Base-by-base conservation (phyloP, 2,888 invertebrate species). In the Agonum fuliginosum region DNA sequence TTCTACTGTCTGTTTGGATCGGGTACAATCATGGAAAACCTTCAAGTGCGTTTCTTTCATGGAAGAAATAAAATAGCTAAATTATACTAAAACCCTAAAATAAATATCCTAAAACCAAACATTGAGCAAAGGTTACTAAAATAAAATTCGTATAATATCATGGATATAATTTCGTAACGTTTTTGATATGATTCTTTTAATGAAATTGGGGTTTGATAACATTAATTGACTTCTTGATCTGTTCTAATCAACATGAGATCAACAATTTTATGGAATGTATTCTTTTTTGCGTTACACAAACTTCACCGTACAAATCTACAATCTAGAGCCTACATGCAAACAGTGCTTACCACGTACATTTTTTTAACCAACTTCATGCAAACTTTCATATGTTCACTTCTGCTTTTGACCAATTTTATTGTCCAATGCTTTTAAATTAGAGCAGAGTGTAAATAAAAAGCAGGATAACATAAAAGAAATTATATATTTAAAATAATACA, bases 401-500 rank as follows among this genome's bases (percentile, higher is more conserved):
- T 30, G 30, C 30, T 17, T n/a, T 37, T 37, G 4, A 37, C 37
- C 37, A 37, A 37, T 37, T 17, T 51, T 17, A 51, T 51, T 51
- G 10, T 51, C 51, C 51, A 20, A 14, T 17, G 19, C n/a, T 19
- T 19, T 10, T n/a, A 17, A 51, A n/a, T 10, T 48, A 48, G 24
- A 0, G 48, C 27, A 48, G 46, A 48, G 71, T 19, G 8, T 46
- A 17, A 24, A 71, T 10, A 19, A 71, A 71, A 71, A 71, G 27
- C 17, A 51, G 51, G 27, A 10, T 71, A 51, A 71, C 48, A 71
- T 71, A 71, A 51, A 71, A 71, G 30, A 19, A 34, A 51, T 24
- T 67, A 62, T 62, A 62, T 67, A n/a, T 41, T 71, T 67, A 51
- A 48, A 71, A 71, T 71, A 30, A 71, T 71, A 71, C 71, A 71